Conservation (phyloP, 2,888 invertebrate genomes). For the Cyclophora punctaria region DNA sequence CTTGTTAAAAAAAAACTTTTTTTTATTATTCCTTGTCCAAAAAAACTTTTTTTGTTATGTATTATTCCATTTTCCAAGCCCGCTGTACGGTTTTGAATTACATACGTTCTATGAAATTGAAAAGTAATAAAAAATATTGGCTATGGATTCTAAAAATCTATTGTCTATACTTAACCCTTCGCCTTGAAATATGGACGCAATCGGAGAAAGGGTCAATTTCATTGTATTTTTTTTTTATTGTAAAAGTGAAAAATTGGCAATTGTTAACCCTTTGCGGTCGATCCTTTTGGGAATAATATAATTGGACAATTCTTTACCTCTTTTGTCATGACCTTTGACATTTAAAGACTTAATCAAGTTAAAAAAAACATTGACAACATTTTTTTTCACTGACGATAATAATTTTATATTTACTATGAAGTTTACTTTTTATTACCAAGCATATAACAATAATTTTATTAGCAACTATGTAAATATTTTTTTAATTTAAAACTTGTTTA, state of each 20-base stretch:
- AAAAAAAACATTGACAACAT: conserved; percentile 3
- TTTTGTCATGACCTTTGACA: conserved; percentile 23
- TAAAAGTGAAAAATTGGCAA: conserved; percentile 37
- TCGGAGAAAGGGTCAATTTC: conserved; percentile 60
- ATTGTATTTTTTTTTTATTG: conserved; percentile 32
- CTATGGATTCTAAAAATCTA: conserved; percentile 14
- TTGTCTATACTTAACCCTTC: conserved; percentile 46
- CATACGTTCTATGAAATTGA: conserved; percentile 23
- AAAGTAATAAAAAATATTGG: conserved; percentile 21
- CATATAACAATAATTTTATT: no score
- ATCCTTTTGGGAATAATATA: conserved; percentile 4
- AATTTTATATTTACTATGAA: no score
- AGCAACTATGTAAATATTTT: no score
- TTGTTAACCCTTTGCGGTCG: conserved; percentile 44
- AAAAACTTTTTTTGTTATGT: conserved; percentile 32
- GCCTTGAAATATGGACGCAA: conserved; percentile 52
- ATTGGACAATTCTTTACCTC: conserved; percentile 11
- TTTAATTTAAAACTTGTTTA: no score
- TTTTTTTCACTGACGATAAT: not conserved
- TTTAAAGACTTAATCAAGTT: conserved; percentile 2
- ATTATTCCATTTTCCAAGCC: conserved; percentile 50
- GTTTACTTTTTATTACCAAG: no score
- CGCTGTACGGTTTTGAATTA: conserved; percentile 63
- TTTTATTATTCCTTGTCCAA: conserved; percentile 28
- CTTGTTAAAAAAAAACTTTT: conserved; percentile 47